A percentile compares a stretch with the other conserved stretches of the same genome.
Evolutionary conservation across 2,888 invertebrate species (phyloP).

Genomic region (Diploptera punctata): DNA sequence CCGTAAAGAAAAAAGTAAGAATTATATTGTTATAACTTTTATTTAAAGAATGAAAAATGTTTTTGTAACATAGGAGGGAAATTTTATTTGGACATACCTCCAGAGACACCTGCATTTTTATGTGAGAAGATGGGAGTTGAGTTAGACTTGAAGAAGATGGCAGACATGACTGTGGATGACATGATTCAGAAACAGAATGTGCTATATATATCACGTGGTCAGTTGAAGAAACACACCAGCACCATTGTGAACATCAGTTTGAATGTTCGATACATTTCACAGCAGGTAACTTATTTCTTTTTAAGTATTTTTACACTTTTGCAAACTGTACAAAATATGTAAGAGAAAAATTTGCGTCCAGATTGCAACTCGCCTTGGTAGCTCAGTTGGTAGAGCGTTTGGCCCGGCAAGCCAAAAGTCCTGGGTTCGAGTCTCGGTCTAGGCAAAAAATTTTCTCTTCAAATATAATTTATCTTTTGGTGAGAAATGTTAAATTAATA

Average conservation of each 20-base stretch:
- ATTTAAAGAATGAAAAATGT: too few relatives aligned
- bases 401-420: too few relatives aligned
- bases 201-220: conserved; percentile 84
- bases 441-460: too few relatives aligned
- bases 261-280: conserved; percentile 88
- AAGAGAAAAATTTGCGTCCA: too few relatives aligned
- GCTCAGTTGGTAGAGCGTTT: too few relatives aligned
- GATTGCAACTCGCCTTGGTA: too few relatives aligned
- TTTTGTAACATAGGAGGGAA: conserved; percentile 47
- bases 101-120: conserved; percentile 87
- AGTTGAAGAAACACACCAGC: conserved; percentile 89
- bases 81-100: conserved; percentile 65
- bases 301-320: too few relatives aligned
- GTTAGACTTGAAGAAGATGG: conserved; percentile 87
- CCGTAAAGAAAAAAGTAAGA: conserved; percentile 23
- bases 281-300: too few relatives aligned
- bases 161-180: conserved; percentile 88
- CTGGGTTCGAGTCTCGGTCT: too few relatives aligned
- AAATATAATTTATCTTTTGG: too few relatives aligned
- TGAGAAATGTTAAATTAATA: too few relatives aligned
- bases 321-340: too few relatives aligned
- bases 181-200: conserved; percentile 83
- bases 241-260: conserved; percentile 90
- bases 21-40: neutral
- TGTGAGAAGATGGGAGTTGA: conserved; percentile 92